phyloP scores from a whole-genome alignment of 2,797 vertebrate species.

The Acanthopagrus latus region DNA sequence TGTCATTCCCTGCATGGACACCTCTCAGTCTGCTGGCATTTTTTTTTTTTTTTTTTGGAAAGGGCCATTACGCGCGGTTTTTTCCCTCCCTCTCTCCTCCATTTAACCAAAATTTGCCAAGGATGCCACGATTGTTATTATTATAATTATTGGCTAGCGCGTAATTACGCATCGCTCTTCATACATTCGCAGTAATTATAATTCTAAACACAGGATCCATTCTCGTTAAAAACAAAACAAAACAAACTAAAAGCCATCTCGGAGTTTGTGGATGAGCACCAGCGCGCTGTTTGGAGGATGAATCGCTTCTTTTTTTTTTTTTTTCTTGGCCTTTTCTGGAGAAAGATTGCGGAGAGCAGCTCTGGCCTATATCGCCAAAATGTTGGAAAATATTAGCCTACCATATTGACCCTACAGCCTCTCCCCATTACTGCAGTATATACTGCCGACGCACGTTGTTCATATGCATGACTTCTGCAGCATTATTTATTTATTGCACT shows the following conservation, averaged over 20 bases:
- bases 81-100: not conserved
- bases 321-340: constrained; percentile 33
- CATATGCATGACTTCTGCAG: constrained; percentile 81
- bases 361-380: constrained; percentile 42
- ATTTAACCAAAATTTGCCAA: constrained; percentile 24
- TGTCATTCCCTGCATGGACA: constrained; percentile 47
- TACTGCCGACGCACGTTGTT: constrained; percentile 78
- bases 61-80: not conserved
- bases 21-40: constrained; percentile 5
- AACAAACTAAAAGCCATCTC: not conserved
- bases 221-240: constrained; percentile 22
- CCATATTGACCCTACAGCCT: constrained; percentile 72
- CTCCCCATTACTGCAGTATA: constrained; percentile 68
- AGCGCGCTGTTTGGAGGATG: too few relatives aligned
- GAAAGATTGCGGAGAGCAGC: constrained; percentile 22
- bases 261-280: constrained; percentile 1
- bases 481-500: constrained; percentile 85
- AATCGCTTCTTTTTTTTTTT: not conserved
- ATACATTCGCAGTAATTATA: constrained; percentile 24
- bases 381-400: constrained; percentile 67
- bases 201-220: constrained; percentile 32
- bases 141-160: constrained; percentile 14
- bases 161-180: constrained; percentile 30
- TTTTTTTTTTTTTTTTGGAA: not conserved
- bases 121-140: constrained; percentile 10